phyloP scores from a whole-genome alignment of 2,888 invertebrate species.

The Julus scanicus region DNA sequence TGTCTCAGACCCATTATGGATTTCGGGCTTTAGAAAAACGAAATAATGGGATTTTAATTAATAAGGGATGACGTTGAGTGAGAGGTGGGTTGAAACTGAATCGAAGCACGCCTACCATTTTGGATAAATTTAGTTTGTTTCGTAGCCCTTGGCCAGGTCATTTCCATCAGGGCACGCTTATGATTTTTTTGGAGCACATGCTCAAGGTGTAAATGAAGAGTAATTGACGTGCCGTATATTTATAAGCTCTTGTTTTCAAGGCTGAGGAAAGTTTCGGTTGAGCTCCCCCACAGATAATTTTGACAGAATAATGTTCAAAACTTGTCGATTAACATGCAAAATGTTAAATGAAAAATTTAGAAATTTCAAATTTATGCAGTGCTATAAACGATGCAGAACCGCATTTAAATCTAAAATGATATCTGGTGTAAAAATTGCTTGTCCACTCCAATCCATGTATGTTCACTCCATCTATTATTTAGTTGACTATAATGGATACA shows the following conservation, averaged over 20 bases:
- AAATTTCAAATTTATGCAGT: too few species aligned
- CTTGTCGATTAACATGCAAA: neutral
- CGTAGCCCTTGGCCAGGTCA: neutral
- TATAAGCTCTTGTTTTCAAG: neutral
- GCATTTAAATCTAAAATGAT: too few species aligned
- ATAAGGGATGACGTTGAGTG: neutral
- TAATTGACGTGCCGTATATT: neutral
- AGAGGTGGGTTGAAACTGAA: neutral
- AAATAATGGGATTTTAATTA: constrained; percentile 24
- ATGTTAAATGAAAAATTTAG: too few species aligned
- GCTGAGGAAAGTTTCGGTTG: neutral
- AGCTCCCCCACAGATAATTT: neutral
- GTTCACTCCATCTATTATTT: too few species aligned
- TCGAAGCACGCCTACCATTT: neutral
- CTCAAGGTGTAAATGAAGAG: constrained; percentile 19
- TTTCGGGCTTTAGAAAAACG: neutral
- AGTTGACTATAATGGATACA: too few species aligned
- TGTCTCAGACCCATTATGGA: neutral
- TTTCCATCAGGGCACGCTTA: neutral
- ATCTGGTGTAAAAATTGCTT: too few species aligned
- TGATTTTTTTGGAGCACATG: neutral
- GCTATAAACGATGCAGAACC: too few species aligned
- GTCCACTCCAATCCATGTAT: too few species aligned
- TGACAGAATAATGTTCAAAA: neutral
- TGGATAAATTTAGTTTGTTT: neutral